A percentile compares a stretch with the other conserved stretches of the same genome.
These are phyloP conservation scores for Scaptodrosophila lebanonensis DNA, from an alignment of 1,140 invertebrate species.

Conservation along the genomic window DNA sequence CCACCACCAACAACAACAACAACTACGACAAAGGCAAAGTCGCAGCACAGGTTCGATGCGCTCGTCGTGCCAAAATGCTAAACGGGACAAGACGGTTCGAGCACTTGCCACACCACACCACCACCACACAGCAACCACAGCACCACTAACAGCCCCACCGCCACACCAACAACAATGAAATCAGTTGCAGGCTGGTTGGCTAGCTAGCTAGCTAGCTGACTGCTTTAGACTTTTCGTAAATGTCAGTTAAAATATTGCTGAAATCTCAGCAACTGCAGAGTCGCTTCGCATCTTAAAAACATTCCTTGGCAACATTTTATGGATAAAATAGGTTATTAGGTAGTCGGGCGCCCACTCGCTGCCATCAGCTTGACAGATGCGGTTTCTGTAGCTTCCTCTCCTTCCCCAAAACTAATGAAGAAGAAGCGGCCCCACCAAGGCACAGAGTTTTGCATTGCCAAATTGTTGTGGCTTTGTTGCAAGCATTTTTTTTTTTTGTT, in stretches of 20 bases:
- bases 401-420: background rate
- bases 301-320: conserved; percentile 40
- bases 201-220: no score
- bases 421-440: background rate
- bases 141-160: background rate
- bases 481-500: background rate
- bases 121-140: conserved; percentile 3
- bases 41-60: conserved; percentile 35
- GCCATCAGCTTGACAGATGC: background rate
- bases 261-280: background rate
- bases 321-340: conserved; percentile 47
- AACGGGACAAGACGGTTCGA: conserved; percentile 47
- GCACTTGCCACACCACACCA: conserved; percentile 46
- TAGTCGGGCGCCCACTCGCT: background rate
- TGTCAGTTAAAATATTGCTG: conserved; percentile 46
- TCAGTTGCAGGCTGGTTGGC: conserved; percentile 3
- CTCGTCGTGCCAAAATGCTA: conserved; percentile 53
- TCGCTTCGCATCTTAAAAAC: conserved; percentile 14
- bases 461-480: no score
- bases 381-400: background rate
- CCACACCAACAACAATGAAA: conserved; percentile 6
- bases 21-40: no score
- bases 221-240: conserved; percentile 24
- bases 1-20: no score
- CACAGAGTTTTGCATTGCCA: background rate